Conservation (phyloP, 1,140 invertebrate species). For the Drosophila busckii region DNA sequence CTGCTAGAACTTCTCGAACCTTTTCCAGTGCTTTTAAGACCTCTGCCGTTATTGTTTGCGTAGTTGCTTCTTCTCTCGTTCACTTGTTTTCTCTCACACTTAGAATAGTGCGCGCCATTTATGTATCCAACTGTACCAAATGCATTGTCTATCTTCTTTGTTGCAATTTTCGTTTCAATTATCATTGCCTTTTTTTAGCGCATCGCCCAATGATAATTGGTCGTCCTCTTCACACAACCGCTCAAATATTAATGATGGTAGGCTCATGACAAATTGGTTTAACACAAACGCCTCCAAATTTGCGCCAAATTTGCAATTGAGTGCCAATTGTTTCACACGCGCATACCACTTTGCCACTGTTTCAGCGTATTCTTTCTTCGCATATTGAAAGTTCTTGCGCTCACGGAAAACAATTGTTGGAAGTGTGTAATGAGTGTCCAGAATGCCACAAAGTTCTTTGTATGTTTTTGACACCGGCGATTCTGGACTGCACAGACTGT, state of each 20-base stretch:
- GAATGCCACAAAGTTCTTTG: slow-evolving; percentile 2
- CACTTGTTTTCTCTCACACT: no score
- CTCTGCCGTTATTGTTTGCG: background rate
- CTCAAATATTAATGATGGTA: slow-evolving; percentile 3
- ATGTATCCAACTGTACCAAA: no score
- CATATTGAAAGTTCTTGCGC: slow-evolving; percentile 9
- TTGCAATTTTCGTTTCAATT: slow-evolving; percentile 1
- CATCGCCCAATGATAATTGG: background rate
- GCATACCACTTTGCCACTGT: slow-evolving; percentile 8
- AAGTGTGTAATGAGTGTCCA: slow-evolving; percentile 5
- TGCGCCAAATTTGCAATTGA: slow-evolving; percentile 9
- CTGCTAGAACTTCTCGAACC: background rate
- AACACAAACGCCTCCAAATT: no score
- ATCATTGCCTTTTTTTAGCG: slow-evolving; percentile 7
- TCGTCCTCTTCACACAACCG: slow-evolving; percentile 1
- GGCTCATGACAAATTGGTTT: no score
- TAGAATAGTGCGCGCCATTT: no score
- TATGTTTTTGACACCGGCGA: slow-evolving; percentile 6
- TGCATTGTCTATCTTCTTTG: background rate
- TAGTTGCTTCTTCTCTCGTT: slow-evolving; percentile 1
- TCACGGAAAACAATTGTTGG: slow-evolving; percentile 16
- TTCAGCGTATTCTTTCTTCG: background rate
- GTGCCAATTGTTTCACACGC: slow-evolving; percentile 4
- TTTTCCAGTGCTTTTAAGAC: background rate
- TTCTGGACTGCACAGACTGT: slow-evolving; percentile 3